Evolutionary conservation across 2,797 vertebrate species (phyloP), one percentile per base, ranked within the genome.

Genomic region (Amniataba percoides): DNA sequence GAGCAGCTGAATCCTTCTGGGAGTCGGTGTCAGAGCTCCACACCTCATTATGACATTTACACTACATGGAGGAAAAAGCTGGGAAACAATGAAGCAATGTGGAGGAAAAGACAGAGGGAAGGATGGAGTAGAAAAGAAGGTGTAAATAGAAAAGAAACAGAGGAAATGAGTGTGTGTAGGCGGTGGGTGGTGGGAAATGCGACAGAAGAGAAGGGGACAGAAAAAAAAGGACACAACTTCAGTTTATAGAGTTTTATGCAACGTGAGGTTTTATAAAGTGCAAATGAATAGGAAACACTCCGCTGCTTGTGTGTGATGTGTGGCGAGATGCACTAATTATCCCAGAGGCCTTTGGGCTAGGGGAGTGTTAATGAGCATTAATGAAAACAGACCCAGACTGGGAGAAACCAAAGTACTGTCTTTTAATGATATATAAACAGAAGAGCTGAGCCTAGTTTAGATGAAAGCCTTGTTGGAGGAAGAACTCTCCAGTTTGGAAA

Each of bases 281-380:
- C 56, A 67, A 78, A 82, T 77, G 59, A 82, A 70, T 43, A 13
- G 56, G 48, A 78, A 80, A 74, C 43, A 43, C 60, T 68, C 19
- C 45, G 43, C 34, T 51, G 71, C 40, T 21, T 60, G 72, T 83
- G 76, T 86, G 74, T 60, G 71, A 82, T 87, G 71, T 87, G 78
- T 87, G 74, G 56, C 1, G 69, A 74, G 76, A 83, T 80, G 19
- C 78, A 76, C 64, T 87, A 85, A 94, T 92, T 88, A 89, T 88
- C 77, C 72, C 68, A 59, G 65, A 57, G 74, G 89, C 79, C 85
- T 84, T 80, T 83, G 83, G 87, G 85, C 78, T 49, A 45, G 16
- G 67, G 68, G 77, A 80, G 85, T 68, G 80, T 88, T 92, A 91
- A 92, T 89, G 90, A 90, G 89, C 63, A 49, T 80, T 92, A 91